Evolutionary conservation across 2,797 vertebrate genomes (phyloP).

Genomic region (Phataginus tricuspis): DNA sequence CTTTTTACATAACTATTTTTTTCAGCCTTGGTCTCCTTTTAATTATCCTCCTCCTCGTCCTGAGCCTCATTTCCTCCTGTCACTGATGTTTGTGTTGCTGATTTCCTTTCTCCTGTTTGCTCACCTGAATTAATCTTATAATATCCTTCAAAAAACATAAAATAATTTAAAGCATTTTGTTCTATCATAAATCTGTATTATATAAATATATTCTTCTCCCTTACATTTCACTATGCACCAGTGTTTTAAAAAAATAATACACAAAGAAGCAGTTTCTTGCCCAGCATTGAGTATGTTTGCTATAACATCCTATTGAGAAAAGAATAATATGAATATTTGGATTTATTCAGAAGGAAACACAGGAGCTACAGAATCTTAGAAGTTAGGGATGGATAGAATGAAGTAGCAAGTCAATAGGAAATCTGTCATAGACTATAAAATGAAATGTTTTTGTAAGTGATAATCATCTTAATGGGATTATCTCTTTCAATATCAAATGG

Average conservation of each 20-base stretch:
- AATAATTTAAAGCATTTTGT: background rate
- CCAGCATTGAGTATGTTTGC: background rate
- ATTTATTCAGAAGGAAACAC: background rate
- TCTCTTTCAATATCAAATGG: background rate
- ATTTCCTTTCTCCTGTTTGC: background rate
- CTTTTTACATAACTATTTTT: background rate
- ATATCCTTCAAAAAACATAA: background rate
- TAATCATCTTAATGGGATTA: background rate
- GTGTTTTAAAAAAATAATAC: background rate
- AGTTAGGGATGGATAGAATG: background rate
- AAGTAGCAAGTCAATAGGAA: background rate
- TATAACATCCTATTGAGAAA: background rate
- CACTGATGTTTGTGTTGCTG: background rate
- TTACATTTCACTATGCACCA: background rate
- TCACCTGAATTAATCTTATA: background rate
- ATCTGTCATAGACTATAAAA: background rate
- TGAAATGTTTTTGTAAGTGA: background rate
- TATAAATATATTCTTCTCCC: background rate
- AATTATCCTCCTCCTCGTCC: fast-evolving
- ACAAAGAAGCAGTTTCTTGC: background rate
- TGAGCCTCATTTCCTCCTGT: background rate
- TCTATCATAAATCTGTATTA: background rate
- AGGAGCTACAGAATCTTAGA: background rate
- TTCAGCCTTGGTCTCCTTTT: background rate
- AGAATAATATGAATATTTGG: background rate